Percentiles rank a stretch among this genome's conserved stretches.
Evolutionary conservation across 2,888 invertebrate species (phyloP).

Genomic region (Apotomis capreana): DNA sequence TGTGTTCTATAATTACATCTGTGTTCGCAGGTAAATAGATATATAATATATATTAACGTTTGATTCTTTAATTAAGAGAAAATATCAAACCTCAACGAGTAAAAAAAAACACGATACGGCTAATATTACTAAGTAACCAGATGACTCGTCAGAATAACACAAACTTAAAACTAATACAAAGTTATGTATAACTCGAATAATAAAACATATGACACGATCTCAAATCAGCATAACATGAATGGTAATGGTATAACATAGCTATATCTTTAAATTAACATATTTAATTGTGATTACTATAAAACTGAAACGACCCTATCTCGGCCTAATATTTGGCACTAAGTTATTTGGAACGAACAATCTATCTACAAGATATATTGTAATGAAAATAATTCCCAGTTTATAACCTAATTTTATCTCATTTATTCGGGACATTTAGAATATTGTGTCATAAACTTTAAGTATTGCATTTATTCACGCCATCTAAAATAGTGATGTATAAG

Average conservation of each 20-base stretch:
- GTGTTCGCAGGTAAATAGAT: not conserved
- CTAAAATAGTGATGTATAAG: conserved; percentile 45
- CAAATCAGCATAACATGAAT: conserved; percentile 62
- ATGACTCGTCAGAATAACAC: conserved; percentile 23
- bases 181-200: conserved; percentile 44
- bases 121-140: not conserved
- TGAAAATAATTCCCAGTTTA: conserved; percentile 54
- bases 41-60: not conserved
- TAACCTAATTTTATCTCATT: conserved; percentile 45
- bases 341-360: conserved; percentile 79
- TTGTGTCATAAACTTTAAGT: conserved; percentile 53
- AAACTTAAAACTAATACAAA: conserved; percentile 42
- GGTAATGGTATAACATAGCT: conserved; percentile 51
- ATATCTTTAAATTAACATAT: conserved; percentile 47
- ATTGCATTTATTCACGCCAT: conserved; percentile 51
- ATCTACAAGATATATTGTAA: conserved; percentile 67
- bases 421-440: conserved; percentile 59
- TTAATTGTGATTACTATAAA: conserved; percentile 73
- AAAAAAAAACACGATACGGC: not conserved
- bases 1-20: too few species aligned
- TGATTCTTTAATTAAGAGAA: too few species aligned
- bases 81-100: not conserved
- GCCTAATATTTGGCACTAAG: conserved; percentile 79
- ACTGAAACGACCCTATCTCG: conserved; percentile 60
- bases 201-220: conserved; percentile 51